phyloP scores from a whole-genome alignment of 1,140 invertebrate genomes.

The Tetranychus cinnabarinus region DNA sequence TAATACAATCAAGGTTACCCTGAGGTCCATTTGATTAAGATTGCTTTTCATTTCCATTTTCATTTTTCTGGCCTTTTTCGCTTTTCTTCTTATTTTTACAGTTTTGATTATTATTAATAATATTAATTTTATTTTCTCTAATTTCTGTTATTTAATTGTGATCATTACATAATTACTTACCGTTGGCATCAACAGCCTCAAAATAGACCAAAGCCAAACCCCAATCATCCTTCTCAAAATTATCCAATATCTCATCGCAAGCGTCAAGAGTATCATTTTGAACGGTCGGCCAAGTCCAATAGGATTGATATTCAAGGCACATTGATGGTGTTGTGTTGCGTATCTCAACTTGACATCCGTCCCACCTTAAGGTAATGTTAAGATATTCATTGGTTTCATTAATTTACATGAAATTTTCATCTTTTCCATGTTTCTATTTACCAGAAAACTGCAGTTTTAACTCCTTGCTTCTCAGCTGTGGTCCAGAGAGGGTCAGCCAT shows the following conservation, averaged over 20 bases:
- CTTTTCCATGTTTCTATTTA: neutral
- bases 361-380: conserved; percentile 12
- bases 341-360: conserved; percentile 20
- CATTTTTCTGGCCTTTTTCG: too few species aligned
- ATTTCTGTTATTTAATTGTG: neutral
- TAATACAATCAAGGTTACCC: too few species aligned
- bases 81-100: too few species aligned
- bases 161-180: conserved; percentile 2
- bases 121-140: neutral
- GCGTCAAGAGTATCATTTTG: conserved; percentile 9
- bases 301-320: conserved; percentile 13
- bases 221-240: conserved; percentile 10
- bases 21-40: too few species aligned
- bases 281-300: conserved; percentile 7
- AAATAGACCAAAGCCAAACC: conserved; percentile 11
- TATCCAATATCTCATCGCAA: conserved; percentile 7
- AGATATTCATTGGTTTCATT: neutral
- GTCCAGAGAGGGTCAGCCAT: conserved; percentile 19
- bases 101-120: neutral
- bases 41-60: too few species aligned
- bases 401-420: neutral
- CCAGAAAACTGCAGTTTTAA: conserved; percentile 17
- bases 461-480: conserved; percentile 17
- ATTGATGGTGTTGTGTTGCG: conserved; percentile 13
- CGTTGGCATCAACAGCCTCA: conserved; percentile 12